Conservation (phyloP, 2,797 vertebrate genomes). For the Catharus ustulatus region DNA sequence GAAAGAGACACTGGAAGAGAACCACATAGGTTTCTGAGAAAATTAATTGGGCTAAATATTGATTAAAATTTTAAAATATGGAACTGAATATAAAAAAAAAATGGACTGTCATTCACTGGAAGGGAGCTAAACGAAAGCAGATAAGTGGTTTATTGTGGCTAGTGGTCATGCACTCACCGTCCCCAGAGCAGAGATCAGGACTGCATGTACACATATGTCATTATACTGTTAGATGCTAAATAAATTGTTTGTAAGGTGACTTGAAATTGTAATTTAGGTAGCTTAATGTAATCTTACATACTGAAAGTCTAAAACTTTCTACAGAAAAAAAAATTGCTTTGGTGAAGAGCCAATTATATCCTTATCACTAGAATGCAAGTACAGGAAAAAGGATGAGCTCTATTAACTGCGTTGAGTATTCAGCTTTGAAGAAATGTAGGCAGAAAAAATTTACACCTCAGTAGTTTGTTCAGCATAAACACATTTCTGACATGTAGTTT, state of each 20-base stretch:
- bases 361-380: neutral
- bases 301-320: neutral
- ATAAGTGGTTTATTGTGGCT: neutral
- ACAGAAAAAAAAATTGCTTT: neutral
- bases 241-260: neutral
- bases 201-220: fast-evolving
- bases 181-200: neutral
- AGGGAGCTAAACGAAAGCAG: neutral
- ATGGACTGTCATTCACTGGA: neutral
- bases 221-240: neutral
- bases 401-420: neutral
- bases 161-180: neutral
- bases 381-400: neutral
- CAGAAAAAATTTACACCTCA: neutral
- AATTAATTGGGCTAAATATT: neutral
- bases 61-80: neutral
- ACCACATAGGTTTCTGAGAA: neutral
- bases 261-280: neutral
- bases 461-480: neutral
- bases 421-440: neutral
- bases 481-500: neutral
- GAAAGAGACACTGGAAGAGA: neutral
- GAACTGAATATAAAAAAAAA: neutral
- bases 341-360: neutral
- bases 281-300: neutral